Evolutionary conservation across 2,797 vertebrate species (phyloP).

Genomic region (Distichodus sexfasciatus): DNA sequence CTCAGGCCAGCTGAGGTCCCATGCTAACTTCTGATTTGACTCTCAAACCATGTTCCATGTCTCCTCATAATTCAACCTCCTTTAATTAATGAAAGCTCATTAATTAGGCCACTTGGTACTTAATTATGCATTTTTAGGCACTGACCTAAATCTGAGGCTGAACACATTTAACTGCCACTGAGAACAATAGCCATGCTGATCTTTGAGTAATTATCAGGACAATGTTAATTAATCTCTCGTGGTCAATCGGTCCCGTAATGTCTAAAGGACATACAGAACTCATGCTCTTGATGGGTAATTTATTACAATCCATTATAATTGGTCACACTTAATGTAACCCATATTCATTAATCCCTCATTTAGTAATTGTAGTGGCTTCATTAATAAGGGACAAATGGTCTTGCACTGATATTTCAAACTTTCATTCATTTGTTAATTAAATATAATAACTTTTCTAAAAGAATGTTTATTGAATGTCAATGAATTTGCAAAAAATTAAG

Average conservation of each 20-base stretch:
- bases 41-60: conserved; percentile 30
- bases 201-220: conserved; percentile 74
- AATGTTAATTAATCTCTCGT: conserved; percentile 69
- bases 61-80: conserved; percentile 49
- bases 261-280: conserved; percentile 42
- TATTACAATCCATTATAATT: conserved; percentile 49
- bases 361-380: neutral
- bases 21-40: conserved; percentile 17
- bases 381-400: conserved; percentile 2
- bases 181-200: conserved; percentile 69
- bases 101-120: conserved; percentile 73
- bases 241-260: conserved; percentile 54
- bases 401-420: neutral
- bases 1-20: conserved; percentile 14
- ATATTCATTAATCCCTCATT: neutral
- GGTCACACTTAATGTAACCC: neutral
- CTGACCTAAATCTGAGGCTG: conserved; percentile 72
- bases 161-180: conserved; percentile 67
- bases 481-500: no score
- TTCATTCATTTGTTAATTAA: neutral
- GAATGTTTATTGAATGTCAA: no score
- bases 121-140: conserved; percentile 69
- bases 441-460: neutral
- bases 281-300: conserved; percentile 43
- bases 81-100: conserved; percentile 65